These are phyloP conservation scores for Habroteleia sp. DNA, from an alignment of 2,888 invertebrate species.

Conservation along the genomic window DNA sequence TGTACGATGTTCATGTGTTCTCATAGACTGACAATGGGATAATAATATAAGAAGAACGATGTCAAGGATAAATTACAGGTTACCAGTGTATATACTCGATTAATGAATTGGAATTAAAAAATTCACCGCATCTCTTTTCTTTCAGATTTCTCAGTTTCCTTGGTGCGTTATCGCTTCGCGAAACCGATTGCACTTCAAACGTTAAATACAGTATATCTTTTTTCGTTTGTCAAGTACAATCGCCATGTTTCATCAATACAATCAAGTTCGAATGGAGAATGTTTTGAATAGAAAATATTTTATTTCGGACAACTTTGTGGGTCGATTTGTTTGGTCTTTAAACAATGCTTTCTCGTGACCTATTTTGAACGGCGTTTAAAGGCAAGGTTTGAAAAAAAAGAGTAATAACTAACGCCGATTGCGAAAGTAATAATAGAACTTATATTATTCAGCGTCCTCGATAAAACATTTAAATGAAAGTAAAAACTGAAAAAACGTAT, in stretches of 20 bases:
- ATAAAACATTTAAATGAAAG: conserved; percentile 22
- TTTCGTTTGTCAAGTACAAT: too few species aligned
- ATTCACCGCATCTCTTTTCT: conserved; percentile 13
- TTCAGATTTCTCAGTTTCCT: too few species aligned
- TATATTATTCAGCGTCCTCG: conserved; percentile 28
- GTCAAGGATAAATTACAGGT: conserved; percentile 50
- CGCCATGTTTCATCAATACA: too few species aligned
- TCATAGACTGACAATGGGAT: conserved; percentile 60
- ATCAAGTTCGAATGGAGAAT: too few species aligned
- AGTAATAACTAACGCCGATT: conserved; percentile 14
- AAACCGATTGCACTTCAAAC: too few species aligned
- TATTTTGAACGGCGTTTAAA: neutral
- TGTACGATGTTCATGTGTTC: conserved; percentile 43
- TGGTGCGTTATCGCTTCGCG: too few species aligned
- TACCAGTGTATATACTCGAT: conserved; percentile 37
- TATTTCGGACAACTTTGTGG: too few species aligned
- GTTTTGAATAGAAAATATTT: too few species aligned
- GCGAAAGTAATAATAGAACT: conserved; percentile 28
- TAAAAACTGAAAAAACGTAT: conserved; percentile 17
- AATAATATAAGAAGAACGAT: conserved; percentile 58
- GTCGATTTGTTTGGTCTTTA: neutral
- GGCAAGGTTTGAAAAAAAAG: conserved; percentile 26
- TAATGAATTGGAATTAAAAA: conserved; percentile 55
- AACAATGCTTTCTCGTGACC: conserved; percentile 4
- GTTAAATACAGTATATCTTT: too few species aligned